phyloP scores from a whole-genome alignment of 2,113 vertebrate genomes.

The Fukomys damarensis region DNA sequence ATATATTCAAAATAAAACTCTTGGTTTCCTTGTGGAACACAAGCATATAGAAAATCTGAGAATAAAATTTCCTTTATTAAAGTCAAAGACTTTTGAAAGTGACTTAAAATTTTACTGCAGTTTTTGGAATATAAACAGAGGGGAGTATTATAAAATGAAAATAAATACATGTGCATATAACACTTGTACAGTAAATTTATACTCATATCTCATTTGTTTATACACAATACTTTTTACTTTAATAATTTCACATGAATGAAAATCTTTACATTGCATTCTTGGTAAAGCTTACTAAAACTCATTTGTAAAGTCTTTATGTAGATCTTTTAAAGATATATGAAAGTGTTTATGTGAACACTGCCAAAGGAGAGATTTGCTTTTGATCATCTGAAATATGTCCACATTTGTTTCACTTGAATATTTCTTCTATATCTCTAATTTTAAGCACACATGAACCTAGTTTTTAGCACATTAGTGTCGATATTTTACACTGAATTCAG shows the following conservation, averaged over 20 bases:
- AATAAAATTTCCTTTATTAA: not conserved
- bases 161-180: not conserved
- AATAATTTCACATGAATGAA: constrained; percentile 40
- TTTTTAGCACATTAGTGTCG: constrained; percentile 66
- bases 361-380: not conserved
- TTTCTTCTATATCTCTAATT: constrained; percentile 71
- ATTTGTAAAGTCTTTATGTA: constrained; percentile 39
- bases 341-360: constrained; percentile 48
- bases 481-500: constrained; percentile 64
- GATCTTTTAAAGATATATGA: constrained; percentile 57
- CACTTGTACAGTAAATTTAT: not conserved
- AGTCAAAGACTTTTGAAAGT: not conserved
- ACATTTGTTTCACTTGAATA: constrained; percentile 72
- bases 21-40: not conserved
- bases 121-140: not conserved
- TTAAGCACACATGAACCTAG: constrained; percentile 76
- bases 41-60: not conserved
- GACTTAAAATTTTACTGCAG: not conserved
- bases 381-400: constrained; percentile 58
- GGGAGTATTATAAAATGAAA: not conserved
- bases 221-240: not conserved
- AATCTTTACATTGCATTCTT: not conserved
- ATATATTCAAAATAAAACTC: not conserved
- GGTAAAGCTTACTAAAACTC: constrained; percentile 16
- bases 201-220: not conserved